Conservation (phyloP, 2,888 invertebrate genomes). For the Pollenia griseotomentosa region DNA sequence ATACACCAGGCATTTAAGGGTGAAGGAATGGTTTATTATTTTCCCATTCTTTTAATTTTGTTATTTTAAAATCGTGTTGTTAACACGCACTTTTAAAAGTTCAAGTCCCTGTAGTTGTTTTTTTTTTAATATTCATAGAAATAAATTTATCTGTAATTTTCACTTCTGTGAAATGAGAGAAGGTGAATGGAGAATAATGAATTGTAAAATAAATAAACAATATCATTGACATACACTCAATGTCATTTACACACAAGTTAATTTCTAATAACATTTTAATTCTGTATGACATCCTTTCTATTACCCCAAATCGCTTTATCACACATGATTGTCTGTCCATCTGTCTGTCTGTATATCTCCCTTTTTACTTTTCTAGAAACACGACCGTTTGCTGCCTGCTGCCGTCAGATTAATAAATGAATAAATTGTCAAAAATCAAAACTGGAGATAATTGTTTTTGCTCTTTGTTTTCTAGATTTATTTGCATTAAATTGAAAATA, state of each 20-base stretch:
- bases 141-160: slow-evolving; percentile 11
- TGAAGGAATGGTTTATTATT: too few species aligned
- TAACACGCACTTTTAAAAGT: slow-evolving; percentile 44
- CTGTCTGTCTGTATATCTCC: neutral
- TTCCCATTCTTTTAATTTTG: neutral
- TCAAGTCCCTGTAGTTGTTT: neutral
- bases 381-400: slow-evolving; percentile 36
- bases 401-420: slow-evolving; percentile 13
- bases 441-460: slow-evolving; percentile 49
- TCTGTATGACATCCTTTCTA: slow-evolving; percentile 32
- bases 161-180: neutral
- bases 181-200: neutral
- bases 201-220: slow-evolving; percentile 40
- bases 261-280: slow-evolving; percentile 59
- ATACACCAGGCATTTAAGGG: too few species aligned
- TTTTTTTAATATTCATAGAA: neutral
- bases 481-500: slow-evolving; percentile 35
- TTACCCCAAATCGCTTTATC: neutral
- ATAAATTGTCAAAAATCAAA: slow-evolving; percentile 48
- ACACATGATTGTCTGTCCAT: neutral
- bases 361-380: slow-evolving; percentile 14
- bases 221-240: slow-evolving; percentile 72
- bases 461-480: neutral
- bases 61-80: slow-evolving; percentile 37
- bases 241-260: slow-evolving; percentile 70